Base-by-base conservation (phyloP, 1,140 invertebrate species). In the Drepana arcuata region DNA sequence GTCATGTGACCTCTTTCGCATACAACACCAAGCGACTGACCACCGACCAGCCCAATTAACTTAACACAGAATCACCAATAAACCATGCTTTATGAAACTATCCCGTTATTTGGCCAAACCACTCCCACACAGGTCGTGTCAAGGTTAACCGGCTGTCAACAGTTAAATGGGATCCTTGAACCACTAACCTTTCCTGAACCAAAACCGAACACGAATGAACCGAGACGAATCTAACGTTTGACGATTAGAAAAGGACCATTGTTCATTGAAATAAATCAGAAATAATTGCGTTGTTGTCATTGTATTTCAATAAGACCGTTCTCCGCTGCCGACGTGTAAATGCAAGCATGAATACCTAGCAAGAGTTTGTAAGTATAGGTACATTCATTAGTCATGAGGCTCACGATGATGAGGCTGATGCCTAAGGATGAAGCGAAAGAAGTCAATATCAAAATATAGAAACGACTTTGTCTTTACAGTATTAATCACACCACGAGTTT, bases 131-230 rank as follows among this genome's bases (percentile, higher is more conserved):
- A 21, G 4, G 9, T 4, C 9, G 38, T 40, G n/a, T 18, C 38
- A 13, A 40, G 2, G 38, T 31, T 24, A 40, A 30, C 14, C 4
- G 16, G 40, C 36, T 12, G 30, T 39, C 33, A 52, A 57, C 49
- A 53, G 33, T 48, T 33, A 34, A 2, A 28, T 0, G 30, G 7
- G 41, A 41, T 37, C 54, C 54, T 53, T 58, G 54, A 58, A 50
- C 54, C 18, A 42, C 14, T 58, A 41, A 58, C 49, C 54, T 58
- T 47, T 47, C 33, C 13, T 29, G 49, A 42, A 37, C 39, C 21
- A 37, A n/a, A 35, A 33, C 16, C 9, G 10, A 16, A 35, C 28
- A 13, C 30, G 16, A 43, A n/a, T 16, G 34, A 15, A n/a, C 33
- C 23, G 15, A 16, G 30, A 36, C 18, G 16, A 16, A 26, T 16